Conservation (phyloP, 2,113 vertebrate species). For the Gobius niger region DNA sequence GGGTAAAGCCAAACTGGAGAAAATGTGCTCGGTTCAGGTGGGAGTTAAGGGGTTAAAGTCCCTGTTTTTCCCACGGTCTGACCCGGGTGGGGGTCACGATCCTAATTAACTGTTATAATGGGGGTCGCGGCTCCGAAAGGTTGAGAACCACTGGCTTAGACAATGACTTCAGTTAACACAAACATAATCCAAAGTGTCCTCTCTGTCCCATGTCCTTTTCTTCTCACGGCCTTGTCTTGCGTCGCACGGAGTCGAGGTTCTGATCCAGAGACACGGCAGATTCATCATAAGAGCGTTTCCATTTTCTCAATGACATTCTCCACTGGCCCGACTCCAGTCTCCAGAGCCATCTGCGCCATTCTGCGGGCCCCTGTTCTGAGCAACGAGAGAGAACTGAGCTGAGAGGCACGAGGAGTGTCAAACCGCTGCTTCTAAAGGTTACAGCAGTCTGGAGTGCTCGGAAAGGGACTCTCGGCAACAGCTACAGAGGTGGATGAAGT, state of each 20-base stretch:
- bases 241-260: slow-evolving; percentile 18
- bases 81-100: too few species aligned
- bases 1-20: too few species aligned
- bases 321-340: slow-evolving; percentile 30
- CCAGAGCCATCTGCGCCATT: slow-evolving; percentile 18
- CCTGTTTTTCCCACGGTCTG: too few species aligned
- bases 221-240: slow-evolving; percentile 44
- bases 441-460: slow-evolving; percentile 28
- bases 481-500: neutral
- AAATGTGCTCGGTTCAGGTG: too few species aligned
- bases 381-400: slow-evolving; percentile 19
- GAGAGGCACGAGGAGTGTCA: slow-evolving; percentile 34
- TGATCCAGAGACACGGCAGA: slow-evolving; percentile 55
- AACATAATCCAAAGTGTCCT: slow-evolving; percentile 20
- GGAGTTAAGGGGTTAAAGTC: too few species aligned
- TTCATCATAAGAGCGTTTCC: slow-evolving; percentile 52
- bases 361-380: slow-evolving; percentile 16
- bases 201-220: slow-evolving; percentile 14
- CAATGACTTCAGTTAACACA: too few species aligned
- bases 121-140: too few species aligned
- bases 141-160: too few species aligned
- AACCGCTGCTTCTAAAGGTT: slow-evolving; percentile 52
- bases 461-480: neutral
- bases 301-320: slow-evolving; percentile 49
- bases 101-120: too few species aligned